Evolutionary conservation across 2,113 vertebrate species (phyloP).

Genomic region (Cryptomyrus ogoouensis): DNA sequence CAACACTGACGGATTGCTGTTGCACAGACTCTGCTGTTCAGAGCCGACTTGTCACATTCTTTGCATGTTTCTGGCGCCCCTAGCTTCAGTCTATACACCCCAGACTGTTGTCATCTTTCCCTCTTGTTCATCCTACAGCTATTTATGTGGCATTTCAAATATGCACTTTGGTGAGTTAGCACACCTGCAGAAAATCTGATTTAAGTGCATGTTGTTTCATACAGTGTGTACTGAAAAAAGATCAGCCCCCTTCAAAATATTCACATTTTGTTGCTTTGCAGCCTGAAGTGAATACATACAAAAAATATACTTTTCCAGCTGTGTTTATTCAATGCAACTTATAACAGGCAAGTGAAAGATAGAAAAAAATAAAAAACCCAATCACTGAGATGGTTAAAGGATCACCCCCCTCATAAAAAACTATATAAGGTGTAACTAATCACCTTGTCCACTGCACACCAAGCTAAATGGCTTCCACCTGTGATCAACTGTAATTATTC

Average conservation of each 20-base stretch:
- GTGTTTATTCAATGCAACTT: background rate
- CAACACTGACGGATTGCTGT: background rate
- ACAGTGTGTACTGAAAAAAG: background rate
- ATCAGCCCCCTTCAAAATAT: background rate
- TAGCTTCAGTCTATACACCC: background rate
- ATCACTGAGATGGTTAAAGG: background rate
- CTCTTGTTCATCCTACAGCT: background rate
- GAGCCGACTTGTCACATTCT: background rate
- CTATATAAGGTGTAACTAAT: background rate
- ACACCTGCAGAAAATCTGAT: background rate
- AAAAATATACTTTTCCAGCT: background rate
- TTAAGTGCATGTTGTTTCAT: background rate
- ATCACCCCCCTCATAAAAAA: background rate
- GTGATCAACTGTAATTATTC: background rate
- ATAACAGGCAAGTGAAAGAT: background rate
- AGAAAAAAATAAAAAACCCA: background rate
- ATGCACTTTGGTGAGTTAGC: background rate
- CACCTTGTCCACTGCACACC: background rate
- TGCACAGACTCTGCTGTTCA: background rate
- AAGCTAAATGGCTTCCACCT: background rate
- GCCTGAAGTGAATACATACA: background rate
- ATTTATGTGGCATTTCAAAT: background rate
- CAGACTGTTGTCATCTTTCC: background rate
- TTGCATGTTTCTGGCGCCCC: background rate
- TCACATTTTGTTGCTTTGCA: background rate